phyloP scores from a whole-genome alignment of 1,140 invertebrate species.

The Drosophila mojavensis region DNA sequence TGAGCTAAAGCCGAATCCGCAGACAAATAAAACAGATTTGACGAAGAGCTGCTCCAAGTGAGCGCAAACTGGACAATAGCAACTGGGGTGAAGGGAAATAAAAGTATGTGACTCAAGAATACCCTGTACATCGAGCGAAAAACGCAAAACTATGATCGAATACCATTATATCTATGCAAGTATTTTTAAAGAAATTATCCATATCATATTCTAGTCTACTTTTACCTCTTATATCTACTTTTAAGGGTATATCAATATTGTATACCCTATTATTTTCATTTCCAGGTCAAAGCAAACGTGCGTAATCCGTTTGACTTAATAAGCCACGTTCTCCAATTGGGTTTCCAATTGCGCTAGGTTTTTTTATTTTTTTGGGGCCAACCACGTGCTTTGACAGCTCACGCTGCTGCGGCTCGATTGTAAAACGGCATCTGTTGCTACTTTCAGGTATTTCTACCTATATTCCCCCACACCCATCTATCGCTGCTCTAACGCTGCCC shows the following conservation, averaged over 20 bases:
- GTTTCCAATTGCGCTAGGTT: constrained; percentile 27
- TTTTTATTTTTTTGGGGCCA: constrained; percentile 18
- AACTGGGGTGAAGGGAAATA: background rate
- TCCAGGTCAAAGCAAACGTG: constrained; percentile 27
- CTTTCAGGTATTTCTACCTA: constrained; percentile 2
- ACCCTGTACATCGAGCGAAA: background rate
- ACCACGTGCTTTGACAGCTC: constrained; percentile 34
- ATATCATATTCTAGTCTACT: too few species aligned
- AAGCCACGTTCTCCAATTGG: constrained; percentile 64
- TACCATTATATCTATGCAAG: too few species aligned
- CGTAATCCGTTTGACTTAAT: constrained; percentile 75
- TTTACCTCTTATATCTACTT: too few species aligned
- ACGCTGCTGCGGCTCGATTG: background rate
- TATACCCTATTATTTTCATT: too few species aligned
- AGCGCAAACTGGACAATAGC: constrained; percentile 16
- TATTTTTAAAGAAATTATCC: too few species aligned
- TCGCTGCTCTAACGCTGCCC: too few species aligned
- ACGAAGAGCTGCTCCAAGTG: constrained; percentile 16
- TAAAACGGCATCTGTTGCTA: constrained; percentile 3
- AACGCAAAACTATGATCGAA: too few species aligned
- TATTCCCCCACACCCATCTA: background rate
- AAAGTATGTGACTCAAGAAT: background rate
- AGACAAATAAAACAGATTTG: constrained; percentile 13
- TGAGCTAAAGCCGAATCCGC: constrained; percentile 1
- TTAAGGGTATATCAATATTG: too few species aligned